These are phyloP conservation scores for Sitophilus oryzae DNA, from an alignment of 1,140 invertebrate genomes.

Conservation along the genomic window DNA sequence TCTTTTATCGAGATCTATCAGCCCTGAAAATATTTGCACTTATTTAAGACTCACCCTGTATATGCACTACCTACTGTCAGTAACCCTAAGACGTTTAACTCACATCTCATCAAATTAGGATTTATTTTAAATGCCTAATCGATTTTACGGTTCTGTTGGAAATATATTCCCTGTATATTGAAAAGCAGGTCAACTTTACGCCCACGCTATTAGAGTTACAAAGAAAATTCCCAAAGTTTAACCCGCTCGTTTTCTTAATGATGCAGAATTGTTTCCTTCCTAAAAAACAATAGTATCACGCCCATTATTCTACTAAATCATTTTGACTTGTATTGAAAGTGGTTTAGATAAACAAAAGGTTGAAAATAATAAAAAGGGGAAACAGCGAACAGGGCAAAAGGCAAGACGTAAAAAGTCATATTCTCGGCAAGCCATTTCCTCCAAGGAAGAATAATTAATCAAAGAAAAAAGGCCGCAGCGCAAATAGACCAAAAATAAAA, in stretches of 20 bases:
- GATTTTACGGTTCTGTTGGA: too few relatives aligned
- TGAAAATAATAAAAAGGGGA: background rate
- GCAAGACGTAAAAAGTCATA: background rate
- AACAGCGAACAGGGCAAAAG: background rate
- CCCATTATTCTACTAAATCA: background rate
- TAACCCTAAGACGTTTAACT: too few relatives aligned
- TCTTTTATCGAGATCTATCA: too few relatives aligned
- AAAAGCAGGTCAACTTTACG: too few relatives aligned
- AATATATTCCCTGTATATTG: too few relatives aligned
- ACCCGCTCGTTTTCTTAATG: background rate
- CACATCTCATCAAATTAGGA: too few relatives aligned
- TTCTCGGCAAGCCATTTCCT: background rate
- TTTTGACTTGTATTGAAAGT: background rate
- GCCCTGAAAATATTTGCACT: too few relatives aligned
- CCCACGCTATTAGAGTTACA: too few relatives aligned
- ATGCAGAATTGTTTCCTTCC: background rate
- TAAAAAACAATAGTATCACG: background rate
- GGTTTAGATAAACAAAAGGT: background rate
- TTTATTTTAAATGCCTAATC: too few relatives aligned
- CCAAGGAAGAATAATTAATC: background rate
- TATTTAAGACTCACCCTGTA: too few relatives aligned
- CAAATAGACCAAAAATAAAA: conserved; percentile 16
- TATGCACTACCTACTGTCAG: too few relatives aligned
- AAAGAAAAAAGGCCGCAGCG: conserved; percentile 7
- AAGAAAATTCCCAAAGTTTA: background rate